These are phyloP conservation scores for Isotomurus palustris DNA, from an alignment of 2,888 invertebrate species.

Conservation along the genomic window DNA sequence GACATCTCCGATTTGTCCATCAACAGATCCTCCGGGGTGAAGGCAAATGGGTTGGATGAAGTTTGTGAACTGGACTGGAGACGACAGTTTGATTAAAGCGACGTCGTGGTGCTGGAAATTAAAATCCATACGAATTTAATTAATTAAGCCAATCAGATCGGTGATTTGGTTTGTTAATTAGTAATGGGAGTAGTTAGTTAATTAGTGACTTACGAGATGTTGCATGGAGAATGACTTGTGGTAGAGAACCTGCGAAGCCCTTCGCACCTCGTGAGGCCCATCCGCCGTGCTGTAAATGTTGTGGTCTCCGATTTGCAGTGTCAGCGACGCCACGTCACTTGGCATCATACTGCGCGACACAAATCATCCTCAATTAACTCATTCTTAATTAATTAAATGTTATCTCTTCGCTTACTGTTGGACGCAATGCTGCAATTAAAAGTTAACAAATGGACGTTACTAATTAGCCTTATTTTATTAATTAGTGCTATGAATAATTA, in stretches of 20 bases:
- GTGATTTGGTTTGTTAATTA: not conserved
- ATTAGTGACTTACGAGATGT: constrained; percentile 61
- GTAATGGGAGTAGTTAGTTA: not conserved
- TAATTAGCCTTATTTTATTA: no score
- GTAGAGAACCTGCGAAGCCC: constrained; percentile 75
- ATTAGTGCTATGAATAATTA: no score
- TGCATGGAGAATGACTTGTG: constrained; percentile 78
- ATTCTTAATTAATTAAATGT: not conserved
- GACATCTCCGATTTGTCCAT: constrained; percentile 24
- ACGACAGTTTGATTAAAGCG: constrained; percentile 70
- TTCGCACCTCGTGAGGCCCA: constrained; percentile 69
- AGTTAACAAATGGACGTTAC: no score
- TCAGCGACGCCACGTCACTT: constrained; percentile 78
- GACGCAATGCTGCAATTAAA: constrained; percentile 47
- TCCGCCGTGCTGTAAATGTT: constrained; percentile 71
- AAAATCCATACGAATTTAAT: not conserved
- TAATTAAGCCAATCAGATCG: not conserved
- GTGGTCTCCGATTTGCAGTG: constrained; percentile 75
- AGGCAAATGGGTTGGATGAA: constrained; percentile 67
- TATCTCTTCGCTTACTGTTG: constrained; percentile 42
- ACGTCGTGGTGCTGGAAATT: constrained; percentile 74
- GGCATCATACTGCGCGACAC: constrained; percentile 70
- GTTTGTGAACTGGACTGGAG: constrained; percentile 66
- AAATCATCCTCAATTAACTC: not conserved
- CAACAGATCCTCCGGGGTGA: constrained; percentile 26